Evolutionary conservation across 2,888 invertebrate genomes (phyloP), one percentile per base, ranked within the genome.

Genomic region (Alloplasta piceator): DNA sequence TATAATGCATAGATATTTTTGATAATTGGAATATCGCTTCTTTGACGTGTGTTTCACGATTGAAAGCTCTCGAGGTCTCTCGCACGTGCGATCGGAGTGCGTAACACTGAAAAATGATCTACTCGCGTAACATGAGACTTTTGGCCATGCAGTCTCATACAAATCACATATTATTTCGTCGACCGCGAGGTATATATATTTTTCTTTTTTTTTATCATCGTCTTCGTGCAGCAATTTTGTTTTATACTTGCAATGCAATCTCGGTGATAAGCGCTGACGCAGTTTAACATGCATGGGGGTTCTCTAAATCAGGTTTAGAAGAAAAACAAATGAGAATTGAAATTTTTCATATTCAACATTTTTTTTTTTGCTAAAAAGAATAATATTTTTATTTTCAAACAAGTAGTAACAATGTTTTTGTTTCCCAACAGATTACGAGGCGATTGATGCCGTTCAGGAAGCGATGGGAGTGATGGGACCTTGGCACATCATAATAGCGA

Each of bases 391-490:
- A n/a, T n/a, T n/a, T n/a, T n/a, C n/a, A n/a, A n/a, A n/a, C n/a
- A n/a, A n/a, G n/a, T n/a, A n/a, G n/a, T 26, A 26, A 26, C 26
- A 26, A 26, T 26, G 26, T 26, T 26, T 26, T 26, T 26, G n/a
- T 48, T 14, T 83, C 78, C 26, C 1, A 26, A 0, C 50, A 85
- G 85, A 84, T 56, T 82, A 85, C 70, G 85, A 77, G 39, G 56
- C 87, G 3, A 58, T 90, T 82, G 93, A 93, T 71, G 86, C 87
- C 1, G 86, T 93, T 58, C 93, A 94, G 89, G 89, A 92, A 72
- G 91, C 93, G 0, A 94, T 94, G 85, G 94, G 94, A 4, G 89
- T 91, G 5, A 93, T 94, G 86, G 94, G 94, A 50, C 93, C 91
- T 82, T 94, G 94, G 90, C 94, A 94, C 86, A 91, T 93, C 26